phyloP scores from a whole-genome alignment of 2,888 invertebrate genomes.

The Cyrtodaria siliqua region DNA sequence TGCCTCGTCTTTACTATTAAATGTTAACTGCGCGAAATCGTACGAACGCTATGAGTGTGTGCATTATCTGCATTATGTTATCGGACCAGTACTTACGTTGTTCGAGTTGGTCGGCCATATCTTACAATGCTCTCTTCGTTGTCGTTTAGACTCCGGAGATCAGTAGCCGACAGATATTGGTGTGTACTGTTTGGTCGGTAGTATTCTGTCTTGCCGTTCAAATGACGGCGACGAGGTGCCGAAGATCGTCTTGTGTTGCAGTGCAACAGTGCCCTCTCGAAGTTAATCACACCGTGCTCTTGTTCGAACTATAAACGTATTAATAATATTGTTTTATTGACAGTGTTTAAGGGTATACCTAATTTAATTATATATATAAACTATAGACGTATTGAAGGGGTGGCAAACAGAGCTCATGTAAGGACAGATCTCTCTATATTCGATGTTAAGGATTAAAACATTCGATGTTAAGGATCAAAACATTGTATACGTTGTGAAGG shows the following conservation, averaged over 20 bases:
- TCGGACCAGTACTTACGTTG: conserved; percentile 69
- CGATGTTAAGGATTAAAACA: too few relatives aligned
- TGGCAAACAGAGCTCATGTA: too few relatives aligned
- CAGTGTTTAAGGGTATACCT: too few relatives aligned
- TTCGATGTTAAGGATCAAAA: too few relatives aligned
- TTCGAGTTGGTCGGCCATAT: conserved; percentile 80
- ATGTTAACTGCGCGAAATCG: too few relatives aligned
- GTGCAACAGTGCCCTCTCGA: conserved; percentile 44
- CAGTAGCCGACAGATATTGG: conserved; percentile 79
- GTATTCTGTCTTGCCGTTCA: conserved; percentile 59
- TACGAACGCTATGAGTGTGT: too few relatives aligned
- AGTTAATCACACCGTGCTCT: conserved; percentile 48
- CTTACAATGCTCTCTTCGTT: conserved; percentile 65
- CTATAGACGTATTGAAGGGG: too few relatives aligned
- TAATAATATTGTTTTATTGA: too few relatives aligned
- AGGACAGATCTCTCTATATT: too few relatives aligned
- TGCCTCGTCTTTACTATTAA: too few relatives aligned
- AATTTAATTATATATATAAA: too few relatives aligned
- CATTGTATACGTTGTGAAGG: too few relatives aligned
- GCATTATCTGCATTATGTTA: conserved; percentile 2
- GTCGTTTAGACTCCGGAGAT: conserved; percentile 67
- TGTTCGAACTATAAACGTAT: conserved; percentile 58
- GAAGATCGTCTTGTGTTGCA: conserved; percentile 28
- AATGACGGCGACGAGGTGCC: conserved; percentile 52
- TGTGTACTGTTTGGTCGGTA: conserved; percentile 79